Percentiles rank a stretch among this genome's conserved stretches.
Conservation (phyloP, 2,113 vertebrate genomes). For the Clinocottus analis region DNA sequence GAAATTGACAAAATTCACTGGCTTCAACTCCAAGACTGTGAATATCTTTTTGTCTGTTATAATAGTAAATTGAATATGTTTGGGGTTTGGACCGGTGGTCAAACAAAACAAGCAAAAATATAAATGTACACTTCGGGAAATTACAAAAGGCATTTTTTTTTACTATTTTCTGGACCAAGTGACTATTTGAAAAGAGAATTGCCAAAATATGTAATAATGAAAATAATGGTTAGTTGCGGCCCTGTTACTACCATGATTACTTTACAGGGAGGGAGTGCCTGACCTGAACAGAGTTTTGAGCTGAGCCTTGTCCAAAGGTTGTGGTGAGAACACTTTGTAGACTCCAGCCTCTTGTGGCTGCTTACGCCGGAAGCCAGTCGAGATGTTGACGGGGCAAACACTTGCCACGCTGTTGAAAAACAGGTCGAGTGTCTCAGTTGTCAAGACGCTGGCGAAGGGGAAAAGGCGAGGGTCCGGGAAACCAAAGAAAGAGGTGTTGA, state of each 20-base stretch:
- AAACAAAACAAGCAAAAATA: neutral
- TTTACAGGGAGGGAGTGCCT: neutral
- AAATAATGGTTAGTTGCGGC: neutral
- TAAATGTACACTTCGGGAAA: neutral
- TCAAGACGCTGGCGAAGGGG: constrained; percentile 92
- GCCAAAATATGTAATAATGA: neutral
- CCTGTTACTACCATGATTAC: neutral
- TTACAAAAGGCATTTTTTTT: neutral
- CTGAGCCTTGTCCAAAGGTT: constrained; percentile 87
- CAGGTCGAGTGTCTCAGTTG: constrained; percentile 86
- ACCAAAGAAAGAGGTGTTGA: constrained; percentile 96
- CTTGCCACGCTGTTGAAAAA: constrained; percentile 93
- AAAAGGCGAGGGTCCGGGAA: constrained; percentile 95
- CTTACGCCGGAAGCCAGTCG: constrained; percentile 89
- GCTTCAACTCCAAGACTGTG: neutral
- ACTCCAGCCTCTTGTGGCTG: constrained; percentile 95
- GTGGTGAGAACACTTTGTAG: constrained; percentile 92
- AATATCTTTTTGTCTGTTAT: neutral
- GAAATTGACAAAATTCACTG: neutral
- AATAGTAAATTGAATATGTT: neutral
- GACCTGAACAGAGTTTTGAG: constrained; percentile 94
- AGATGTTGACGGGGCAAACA: constrained; percentile 94
- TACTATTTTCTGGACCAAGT: neutral
- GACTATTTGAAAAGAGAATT: neutral
- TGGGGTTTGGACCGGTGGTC: neutral